Evolutionary conservation across 2,888 invertebrate species (phyloP).

Genomic region (Tolmerus cingulatus): DNA sequence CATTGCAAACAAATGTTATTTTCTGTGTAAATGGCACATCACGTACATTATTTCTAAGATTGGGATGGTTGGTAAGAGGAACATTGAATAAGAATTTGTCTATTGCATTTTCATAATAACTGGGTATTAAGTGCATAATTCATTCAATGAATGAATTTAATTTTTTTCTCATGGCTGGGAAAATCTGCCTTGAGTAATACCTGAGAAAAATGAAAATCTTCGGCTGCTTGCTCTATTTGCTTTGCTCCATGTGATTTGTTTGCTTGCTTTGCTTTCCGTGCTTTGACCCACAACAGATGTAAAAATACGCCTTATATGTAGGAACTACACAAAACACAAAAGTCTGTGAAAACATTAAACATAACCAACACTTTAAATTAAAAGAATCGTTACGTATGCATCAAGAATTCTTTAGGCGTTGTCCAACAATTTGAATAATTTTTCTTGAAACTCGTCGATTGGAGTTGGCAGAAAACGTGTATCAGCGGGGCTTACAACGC

Average conservation of each 20-base stretch:
- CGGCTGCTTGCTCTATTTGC: not conserved
- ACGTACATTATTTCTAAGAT: too few relatives aligned
- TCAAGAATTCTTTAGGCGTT: not conserved
- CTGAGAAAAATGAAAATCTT: not conserved
- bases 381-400: not conserved
- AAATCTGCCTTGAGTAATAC: not conserved
- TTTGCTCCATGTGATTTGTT: not conserved
- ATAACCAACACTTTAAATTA: not conserved
- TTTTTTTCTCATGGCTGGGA: not conserved
- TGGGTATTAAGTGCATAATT: not conserved
- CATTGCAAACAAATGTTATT: too few relatives aligned
- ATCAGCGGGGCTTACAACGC: not conserved
- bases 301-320: not conserved
- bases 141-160: not conserved
- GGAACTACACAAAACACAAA: not conserved
- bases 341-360: not conserved
- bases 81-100: not conserved
- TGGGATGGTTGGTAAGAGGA: too few relatives aligned
- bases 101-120: not conserved
- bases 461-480: not conserved
- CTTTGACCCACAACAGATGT: not conserved
- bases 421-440: not conserved
- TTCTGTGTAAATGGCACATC: too few relatives aligned
- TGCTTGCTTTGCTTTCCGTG: not conserved
- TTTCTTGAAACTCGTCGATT: slow-evolving; percentile 3